These are phyloP conservation scores for Lycorma delicatula DNA, from an alignment of 1,140 invertebrate species.

Conservation along the genomic window DNA sequence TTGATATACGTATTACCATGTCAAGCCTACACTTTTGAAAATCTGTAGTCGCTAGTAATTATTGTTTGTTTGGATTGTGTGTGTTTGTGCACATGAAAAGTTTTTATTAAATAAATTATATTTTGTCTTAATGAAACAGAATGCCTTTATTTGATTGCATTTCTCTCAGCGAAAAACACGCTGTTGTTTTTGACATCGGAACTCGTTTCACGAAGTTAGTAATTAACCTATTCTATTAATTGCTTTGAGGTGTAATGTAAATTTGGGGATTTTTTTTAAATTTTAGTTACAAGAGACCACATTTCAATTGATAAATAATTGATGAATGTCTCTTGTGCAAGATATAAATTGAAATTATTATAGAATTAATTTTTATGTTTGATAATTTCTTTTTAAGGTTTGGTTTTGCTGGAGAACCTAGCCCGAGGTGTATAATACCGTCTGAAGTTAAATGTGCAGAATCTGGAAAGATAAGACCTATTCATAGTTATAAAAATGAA, in stretches of 20 bases:
- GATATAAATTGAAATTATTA: conserved; percentile 10
- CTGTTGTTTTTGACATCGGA: conserved; percentile 83
- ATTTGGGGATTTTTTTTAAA: background rate
- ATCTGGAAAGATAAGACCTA: conserved; percentile 49
- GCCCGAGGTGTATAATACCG: conserved; percentile 77
- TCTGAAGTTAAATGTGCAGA: conserved; percentile 62
- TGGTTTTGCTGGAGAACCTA: conserved; percentile 81
- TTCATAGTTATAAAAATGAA: conserved; percentile 62
- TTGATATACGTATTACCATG: too few species aligned
- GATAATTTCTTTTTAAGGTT: conserved; percentile 50
- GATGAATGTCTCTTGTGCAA: conserved; percentile 20
- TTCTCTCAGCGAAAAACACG: conserved; percentile 25
- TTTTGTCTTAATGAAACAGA: too few species aligned
- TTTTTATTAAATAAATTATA: too few species aligned
- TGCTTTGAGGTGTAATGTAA: background rate
- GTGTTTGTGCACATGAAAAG: too few species aligned
- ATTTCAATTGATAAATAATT: conserved; percentile 13
- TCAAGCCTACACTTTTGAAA: too few species aligned
- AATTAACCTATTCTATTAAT: conserved; percentile 15
- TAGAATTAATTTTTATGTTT: conserved; percentile 17
- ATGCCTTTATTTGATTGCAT: conserved; percentile 22
- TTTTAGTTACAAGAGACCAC: background rate
- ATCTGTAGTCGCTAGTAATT: too few species aligned
- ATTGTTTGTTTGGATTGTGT: too few species aligned
- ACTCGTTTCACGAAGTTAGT: conserved; percentile 85